Evolutionary conservation across 2,888 invertebrate species (phyloP).

Genomic region (Pterostichus madidus): DNA sequence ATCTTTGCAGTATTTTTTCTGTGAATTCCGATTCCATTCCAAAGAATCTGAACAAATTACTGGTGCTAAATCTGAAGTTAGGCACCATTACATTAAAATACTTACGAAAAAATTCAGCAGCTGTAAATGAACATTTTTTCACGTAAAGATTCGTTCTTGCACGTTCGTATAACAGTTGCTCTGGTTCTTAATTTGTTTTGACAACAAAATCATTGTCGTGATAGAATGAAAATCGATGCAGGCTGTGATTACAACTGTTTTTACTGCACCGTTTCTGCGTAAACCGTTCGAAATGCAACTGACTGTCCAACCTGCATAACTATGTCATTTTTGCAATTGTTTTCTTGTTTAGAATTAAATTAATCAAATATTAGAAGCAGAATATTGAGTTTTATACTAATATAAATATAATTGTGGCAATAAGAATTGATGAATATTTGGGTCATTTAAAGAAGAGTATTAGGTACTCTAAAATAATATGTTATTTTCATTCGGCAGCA

Average conservation of each 20-base stretch:
- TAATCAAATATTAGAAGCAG: no score
- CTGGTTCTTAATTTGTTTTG: constrained; percentile 49
- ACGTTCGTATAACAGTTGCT: constrained; percentile 60
- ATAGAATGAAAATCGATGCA: constrained; percentile 60
- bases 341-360: no score
- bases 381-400: no score
- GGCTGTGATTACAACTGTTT: constrained; percentile 56
- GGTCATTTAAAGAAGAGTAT: no score
- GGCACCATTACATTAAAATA: constrained; percentile 35
- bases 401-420: no score
- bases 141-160: constrained; percentile 46
- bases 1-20: neutral
- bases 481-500: no score
- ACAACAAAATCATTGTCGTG: constrained; percentile 64
- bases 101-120: neutral
- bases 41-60: neutral
- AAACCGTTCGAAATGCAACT: constrained; percentile 43
- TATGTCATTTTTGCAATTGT: constrained; percentile 21
- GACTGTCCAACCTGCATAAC: neutral
- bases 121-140: constrained; percentile 15
- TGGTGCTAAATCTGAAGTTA: constrained; percentile 1
- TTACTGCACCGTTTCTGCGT: constrained; percentile 40
- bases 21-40: constrained; percentile 15
- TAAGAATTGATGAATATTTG: no score
- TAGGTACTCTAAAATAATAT: no score